Percentiles rank a stretch among this genome's conserved stretches.
Evolutionary conservation across 2,888 invertebrate genomes (phyloP).

Genomic region (Lagria hirta): DNA sequence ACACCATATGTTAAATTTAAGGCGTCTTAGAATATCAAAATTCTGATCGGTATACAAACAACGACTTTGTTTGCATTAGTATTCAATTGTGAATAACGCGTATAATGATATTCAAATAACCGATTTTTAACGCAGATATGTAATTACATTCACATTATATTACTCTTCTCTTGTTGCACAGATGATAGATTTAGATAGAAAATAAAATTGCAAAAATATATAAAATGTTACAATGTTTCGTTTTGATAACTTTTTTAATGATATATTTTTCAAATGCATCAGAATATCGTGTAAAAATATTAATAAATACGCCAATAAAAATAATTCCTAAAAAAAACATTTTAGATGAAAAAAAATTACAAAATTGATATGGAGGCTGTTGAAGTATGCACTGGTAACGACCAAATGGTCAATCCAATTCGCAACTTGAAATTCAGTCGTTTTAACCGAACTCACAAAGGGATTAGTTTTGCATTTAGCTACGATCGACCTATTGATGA

Average conservation of each 20-base stretch:
- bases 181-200: not conserved
- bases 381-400: slow-evolving; percentile 1
- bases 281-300: not conserved
- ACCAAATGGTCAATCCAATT: slow-evolving; percentile 2
- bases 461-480: not conserved
- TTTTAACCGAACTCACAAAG: not conserved
- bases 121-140: too few species aligned
- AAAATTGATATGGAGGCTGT: not conserved
- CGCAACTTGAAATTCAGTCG: not conserved
- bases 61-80: too few species aligned
- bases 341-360: not conserved
- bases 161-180: too few species aligned
- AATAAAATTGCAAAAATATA: not conserved
- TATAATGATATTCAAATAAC: too few species aligned
- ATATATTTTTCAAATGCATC: not conserved
- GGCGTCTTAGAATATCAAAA: too few species aligned
- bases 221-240: not conserved
- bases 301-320: not conserved
- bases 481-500: not conserved
- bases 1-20: too few species aligned
- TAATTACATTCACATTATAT: too few species aligned
- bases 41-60: too few species aligned
- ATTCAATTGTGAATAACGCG: too few species aligned
- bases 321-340: too few species aligned
- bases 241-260: not conserved